These are phyloP conservation scores for Spea hammondii DNA, from an alignment of 2,797 vertebrate genomes.

Conservation along the genomic window DNA sequence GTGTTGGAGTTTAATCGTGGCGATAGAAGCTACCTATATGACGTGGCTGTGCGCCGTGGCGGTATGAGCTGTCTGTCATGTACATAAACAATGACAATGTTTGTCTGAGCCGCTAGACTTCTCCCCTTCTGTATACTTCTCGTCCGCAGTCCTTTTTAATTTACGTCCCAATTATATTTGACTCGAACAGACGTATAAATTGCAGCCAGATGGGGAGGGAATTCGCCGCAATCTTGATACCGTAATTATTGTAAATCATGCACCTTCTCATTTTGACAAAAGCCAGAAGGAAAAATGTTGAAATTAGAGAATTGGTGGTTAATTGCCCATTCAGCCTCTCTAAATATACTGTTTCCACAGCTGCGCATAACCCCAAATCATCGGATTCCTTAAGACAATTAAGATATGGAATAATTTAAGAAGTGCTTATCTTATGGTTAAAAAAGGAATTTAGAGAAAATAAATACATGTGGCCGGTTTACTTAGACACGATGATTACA, in stretches of 20 bases:
- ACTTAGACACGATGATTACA: neutral
- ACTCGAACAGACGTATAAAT: slow-evolving; percentile 6
- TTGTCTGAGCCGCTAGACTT: neutral
- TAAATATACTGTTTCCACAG: slow-evolving; percentile 2
- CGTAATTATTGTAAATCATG: neutral
- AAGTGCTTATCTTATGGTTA: neutral
- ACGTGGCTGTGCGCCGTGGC: neutral
- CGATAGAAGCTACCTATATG: neutral
- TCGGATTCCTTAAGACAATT: neutral
- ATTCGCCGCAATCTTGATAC: neutral
- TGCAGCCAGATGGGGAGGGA: slow-evolving; percentile 7
- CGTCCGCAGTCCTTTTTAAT: neutral
- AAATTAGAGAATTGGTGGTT: slow-evolving; percentile 1
- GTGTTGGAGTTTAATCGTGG: neutral
- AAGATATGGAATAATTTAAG: neutral
- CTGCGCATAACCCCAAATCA: neutral
- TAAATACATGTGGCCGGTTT: neutral
- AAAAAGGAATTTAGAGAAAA: neutral
- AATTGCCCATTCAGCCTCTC: neutral
- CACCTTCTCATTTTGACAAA: slow-evolving; percentile 4
- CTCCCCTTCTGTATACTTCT: neutral
- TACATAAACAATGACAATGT: neutral
- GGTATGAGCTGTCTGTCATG: neutral
- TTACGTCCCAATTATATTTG: slow-evolving; percentile 7
- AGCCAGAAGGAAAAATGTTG: neutral